Evolutionary conservation across 2,888 invertebrate species (phyloP).

Genomic region (Scelioninae gen. 2): DNA sequence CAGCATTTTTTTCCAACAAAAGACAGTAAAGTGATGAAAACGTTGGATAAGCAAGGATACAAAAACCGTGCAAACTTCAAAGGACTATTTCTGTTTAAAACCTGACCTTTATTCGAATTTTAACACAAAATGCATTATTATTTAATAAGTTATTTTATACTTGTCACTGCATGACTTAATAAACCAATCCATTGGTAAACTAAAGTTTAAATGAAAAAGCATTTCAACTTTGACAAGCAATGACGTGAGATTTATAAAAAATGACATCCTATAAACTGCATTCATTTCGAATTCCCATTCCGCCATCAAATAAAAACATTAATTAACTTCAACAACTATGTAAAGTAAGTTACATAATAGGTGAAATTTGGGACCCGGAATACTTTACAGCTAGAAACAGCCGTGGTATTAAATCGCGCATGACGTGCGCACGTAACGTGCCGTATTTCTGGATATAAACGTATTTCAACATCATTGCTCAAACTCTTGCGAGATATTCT

Average conservation of each 20-base stretch:
- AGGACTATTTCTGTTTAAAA: too few species aligned
- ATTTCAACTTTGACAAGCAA: conserved; percentile 14
- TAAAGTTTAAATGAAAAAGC: not conserved
- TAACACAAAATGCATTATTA: too few species aligned
- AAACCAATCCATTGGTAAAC: too few species aligned
- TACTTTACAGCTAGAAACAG: conserved; percentile 46
- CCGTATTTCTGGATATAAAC: conserved; percentile 36
- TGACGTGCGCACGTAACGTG: conserved; percentile 1
- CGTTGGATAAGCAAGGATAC: too few species aligned
- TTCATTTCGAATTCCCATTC: conserved; percentile 28
- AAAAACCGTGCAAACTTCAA: too few species aligned
- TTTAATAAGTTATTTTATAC: too few species aligned
- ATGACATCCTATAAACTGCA: conserved; percentile 28
- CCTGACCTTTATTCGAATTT: too few species aligned
- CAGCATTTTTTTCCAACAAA: too few species aligned
- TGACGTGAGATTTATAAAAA: not conserved
- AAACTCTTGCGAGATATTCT: conserved; percentile 53
- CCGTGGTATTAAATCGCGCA: conserved; percentile 11
- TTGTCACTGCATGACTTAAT: too few species aligned
- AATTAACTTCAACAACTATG: conserved; percentile 45
- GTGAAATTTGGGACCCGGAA: conserved; percentile 54
- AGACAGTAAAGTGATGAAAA: too few species aligned
- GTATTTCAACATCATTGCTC: conserved; percentile 57
- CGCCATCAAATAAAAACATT: conserved; percentile 19
- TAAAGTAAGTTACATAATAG: conserved; percentile 47